A percentile compares a stretch with the other conserved stretches of the same genome.
Evolutionary conservation across 2,797 vertebrate species (phyloP).

Genomic region (Tapirus indicus): DNA sequence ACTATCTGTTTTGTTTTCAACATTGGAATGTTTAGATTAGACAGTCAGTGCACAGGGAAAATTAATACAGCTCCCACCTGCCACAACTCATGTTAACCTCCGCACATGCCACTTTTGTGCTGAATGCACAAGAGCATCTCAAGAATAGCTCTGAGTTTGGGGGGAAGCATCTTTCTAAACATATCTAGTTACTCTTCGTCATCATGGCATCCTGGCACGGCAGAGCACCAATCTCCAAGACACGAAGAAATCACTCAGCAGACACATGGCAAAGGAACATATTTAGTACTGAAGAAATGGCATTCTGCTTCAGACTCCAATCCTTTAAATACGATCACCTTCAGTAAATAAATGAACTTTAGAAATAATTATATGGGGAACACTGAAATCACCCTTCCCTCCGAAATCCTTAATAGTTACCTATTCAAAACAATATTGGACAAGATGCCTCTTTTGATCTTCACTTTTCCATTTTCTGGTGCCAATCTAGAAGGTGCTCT

Average conservation of each 20-base stretch:
- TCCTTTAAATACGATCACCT: background rate
- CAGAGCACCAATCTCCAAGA: conserved; percentile 14
- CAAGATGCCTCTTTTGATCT: background rate
- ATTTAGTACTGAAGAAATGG: background rate
- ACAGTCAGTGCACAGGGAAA: conserved; percentile 72
- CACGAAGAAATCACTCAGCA: background rate
- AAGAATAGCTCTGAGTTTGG: background rate
- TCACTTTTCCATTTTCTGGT: background rate
- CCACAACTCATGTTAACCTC: conserved; percentile 62
- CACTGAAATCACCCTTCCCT: background rate
- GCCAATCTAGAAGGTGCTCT: background rate
- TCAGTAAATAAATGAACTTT: background rate
- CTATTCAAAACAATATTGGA: background rate
- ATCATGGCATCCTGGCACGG: conserved; percentile 38
- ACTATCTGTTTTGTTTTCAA: conserved; percentile 80
- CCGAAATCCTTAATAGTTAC: background rate
- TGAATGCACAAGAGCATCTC: conserved; percentile 1
- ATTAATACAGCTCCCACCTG: conserved; percentile 74
- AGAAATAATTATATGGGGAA: background rate
- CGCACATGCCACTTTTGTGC: background rate
- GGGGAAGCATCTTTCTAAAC: conserved; percentile 68
- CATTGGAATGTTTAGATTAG: conserved; percentile 75
- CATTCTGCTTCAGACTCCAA: background rate
- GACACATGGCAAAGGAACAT: background rate
- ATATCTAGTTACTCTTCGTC: conserved; percentile 44